These are phyloP conservation scores for Dione juno DNA, from an alignment of 2,888 invertebrate species.

Conservation along the genomic window DNA sequence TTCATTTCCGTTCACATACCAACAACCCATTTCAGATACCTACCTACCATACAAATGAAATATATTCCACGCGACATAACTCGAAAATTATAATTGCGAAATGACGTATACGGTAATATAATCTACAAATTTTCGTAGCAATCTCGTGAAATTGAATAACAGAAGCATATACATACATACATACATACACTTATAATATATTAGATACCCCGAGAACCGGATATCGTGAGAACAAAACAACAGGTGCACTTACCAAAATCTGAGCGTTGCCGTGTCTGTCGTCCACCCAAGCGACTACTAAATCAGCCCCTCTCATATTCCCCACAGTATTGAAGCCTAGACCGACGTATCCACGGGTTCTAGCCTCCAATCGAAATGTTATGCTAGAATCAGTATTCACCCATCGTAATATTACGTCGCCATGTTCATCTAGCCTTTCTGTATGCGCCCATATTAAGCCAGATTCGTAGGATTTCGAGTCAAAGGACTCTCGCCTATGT, in stretches of 20 bases:
- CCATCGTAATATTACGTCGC: slow-evolving; percentile 86
- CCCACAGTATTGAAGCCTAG: slow-evolving; percentile 93
- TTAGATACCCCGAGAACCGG: slow-evolving; percentile 36
- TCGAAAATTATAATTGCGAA: slow-evolving; percentile 9
- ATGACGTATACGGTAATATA: not conserved
- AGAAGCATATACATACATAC: not conserved
- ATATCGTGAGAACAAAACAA: slow-evolving; percentile 49
- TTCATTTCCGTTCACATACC: slow-evolving; percentile 19
- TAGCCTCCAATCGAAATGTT: slow-evolving; percentile 92
- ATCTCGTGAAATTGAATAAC: not conserved
- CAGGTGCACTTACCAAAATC: slow-evolving; percentile 87
- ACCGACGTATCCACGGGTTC: slow-evolving; percentile 93
- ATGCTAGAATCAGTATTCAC: slow-evolving; percentile 90
- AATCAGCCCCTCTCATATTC: slow-evolving; percentile 91
- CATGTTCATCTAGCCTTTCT: slow-evolving; percentile 80
- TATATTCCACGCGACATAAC: slow-evolving; percentile 27
- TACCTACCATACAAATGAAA: slow-evolving; percentile 14
- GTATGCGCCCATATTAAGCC: slow-evolving; percentile 84
- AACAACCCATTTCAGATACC: not conserved
- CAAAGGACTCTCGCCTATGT: slow-evolving; percentile 71
- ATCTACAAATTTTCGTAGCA: not conserved
- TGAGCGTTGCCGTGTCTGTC: slow-evolving; percentile 86
- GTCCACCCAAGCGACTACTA: slow-evolving; percentile 95
- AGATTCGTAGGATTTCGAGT: slow-evolving; percentile 74
- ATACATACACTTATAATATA: not conserved